Evolutionary conservation across 2,797 vertebrate genomes (phyloP), one percentile per base, ranked within the genome.

Genomic region (Ctenochaetus hawaiiensis): DNA sequence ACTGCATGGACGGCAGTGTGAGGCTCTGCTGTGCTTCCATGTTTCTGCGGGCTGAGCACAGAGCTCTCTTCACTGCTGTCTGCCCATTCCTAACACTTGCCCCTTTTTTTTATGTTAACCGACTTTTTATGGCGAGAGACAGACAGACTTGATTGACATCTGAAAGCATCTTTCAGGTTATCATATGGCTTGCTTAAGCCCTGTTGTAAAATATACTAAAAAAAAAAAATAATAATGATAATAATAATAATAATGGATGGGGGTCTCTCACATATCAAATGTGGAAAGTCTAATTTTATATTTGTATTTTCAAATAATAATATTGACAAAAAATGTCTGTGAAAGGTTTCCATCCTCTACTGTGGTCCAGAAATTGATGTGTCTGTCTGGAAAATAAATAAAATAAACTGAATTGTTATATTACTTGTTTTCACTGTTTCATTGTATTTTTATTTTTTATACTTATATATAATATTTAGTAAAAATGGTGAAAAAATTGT

Each of bases 281-380:
- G 96, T 98, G 97, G 97, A 98, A 97, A 98, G 96, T 97, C 97
- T 97, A 98, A 97, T 98, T 98, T 98, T 98, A 99, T 99, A 99
- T 98, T 98, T 98, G 97, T 99, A 98, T 98, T 98, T 98, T 98
- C 97, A 98, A 98, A 98, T 94, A 93, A 94, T 94, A 93, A 93
- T 91, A 92, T 93, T 91, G 91, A 94, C 89, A 92, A 97, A 97
- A 97, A 97, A 97, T 96, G 96, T 98, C 97, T 98, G 97, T 98
- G 97, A 98, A 98, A 98, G 97, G 97, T 98, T 98, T 98, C 97
- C 97, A 98, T 99, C 97, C 97, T 98, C 97, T 98, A 96, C 97
- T 98, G 97, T 98, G 97, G 97, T 99, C 97, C 97, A 98, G 97
- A 98, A 98, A 97, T 99, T 97, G 96, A 97, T 97, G 97, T 98